These are phyloP conservation scores for Pyrocoelia pectoralis DNA, from an alignment of 2,888 invertebrate species.

Conservation along the genomic window DNA sequence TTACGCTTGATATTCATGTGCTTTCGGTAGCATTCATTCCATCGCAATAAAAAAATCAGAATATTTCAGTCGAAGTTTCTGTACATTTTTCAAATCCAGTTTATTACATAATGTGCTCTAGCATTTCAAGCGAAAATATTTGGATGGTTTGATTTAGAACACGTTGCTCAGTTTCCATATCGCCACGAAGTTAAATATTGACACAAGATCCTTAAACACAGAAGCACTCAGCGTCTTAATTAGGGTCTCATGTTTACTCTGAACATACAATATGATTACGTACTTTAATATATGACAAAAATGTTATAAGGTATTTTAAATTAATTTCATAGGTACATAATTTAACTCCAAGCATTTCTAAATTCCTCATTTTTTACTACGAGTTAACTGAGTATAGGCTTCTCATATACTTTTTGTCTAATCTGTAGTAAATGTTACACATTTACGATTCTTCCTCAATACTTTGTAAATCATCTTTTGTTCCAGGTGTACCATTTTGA, in stretches of 20 bases:
- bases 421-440: too few relatives aligned
- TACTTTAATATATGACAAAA: background rate
- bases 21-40: background rate
- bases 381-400: too few relatives aligned
- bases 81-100: background rate
- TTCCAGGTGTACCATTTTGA: too few relatives aligned
- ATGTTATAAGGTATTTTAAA: background rate
- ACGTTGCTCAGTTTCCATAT: slow-evolving; percentile 38
- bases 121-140: background rate
- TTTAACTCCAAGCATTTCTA: too few relatives aligned
- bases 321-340: too few relatives aligned
- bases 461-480: too few relatives aligned
- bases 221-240: slow-evolving; percentile 45
- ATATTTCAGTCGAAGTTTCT: background rate
- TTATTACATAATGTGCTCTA: background rate
- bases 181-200: slow-evolving; percentile 50
- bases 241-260: slow-evolving; percentile 32
- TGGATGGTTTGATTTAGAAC: too few relatives aligned
- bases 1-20: background rate
- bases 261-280: background rate
- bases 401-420: too few relatives aligned
- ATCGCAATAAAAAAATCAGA: background rate
- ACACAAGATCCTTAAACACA: slow-evolving; percentile 40
- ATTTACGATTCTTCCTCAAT: too few relatives aligned
- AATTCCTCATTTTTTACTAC: too few relatives aligned